Evolutionary conservation across 53 echinoderm and acorn worm genomes (phyloP).

Genomic region (Luidia sarsii): DNA sequence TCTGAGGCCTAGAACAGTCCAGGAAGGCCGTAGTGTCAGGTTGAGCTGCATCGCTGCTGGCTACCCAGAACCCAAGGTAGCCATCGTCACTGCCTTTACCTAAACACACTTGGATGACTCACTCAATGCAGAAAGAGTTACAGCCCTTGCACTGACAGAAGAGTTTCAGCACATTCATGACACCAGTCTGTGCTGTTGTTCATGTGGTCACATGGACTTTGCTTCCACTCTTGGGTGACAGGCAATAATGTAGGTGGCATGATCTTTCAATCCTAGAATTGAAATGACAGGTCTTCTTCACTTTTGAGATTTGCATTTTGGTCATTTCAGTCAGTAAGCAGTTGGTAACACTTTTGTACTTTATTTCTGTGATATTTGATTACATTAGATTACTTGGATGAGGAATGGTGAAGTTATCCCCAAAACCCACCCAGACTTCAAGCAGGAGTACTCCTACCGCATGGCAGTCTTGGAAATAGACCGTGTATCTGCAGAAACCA

Average conservation of each 20-base stretch:
- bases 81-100: not conserved
- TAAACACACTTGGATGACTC: no score
- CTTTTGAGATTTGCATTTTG: not conserved
- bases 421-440: slow-evolving; percentile 49
- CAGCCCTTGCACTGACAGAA: no score
- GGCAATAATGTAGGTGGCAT: no score
- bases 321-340: no score
- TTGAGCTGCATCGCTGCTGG: slow-evolving; percentile 82
- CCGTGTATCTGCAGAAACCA: slow-evolving; percentile 62
- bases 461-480: slow-evolving; percentile 77
- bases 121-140: no score
- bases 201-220: no score
- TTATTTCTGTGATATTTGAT: not conserved
- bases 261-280: no score
- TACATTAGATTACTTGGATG: slow-evolving; percentile 46
- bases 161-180: no score
- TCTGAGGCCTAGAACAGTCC: slow-evolving; percentile 83
- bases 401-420: slow-evolving; percentile 60
- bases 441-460: slow-evolving; percentile 71
- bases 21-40: slow-evolving; percentile 70
- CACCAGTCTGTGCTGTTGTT: no score
- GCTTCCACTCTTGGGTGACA: no score
- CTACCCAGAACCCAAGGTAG: slow-evolving; percentile 93
- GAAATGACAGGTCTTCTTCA: not conserved
- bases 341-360: no score